Evolutionary conservation across 1,140 invertebrate species (phyloP), one percentile per base, ranked within the genome.

Genomic region (Dolichoris vasculosae): DNA sequence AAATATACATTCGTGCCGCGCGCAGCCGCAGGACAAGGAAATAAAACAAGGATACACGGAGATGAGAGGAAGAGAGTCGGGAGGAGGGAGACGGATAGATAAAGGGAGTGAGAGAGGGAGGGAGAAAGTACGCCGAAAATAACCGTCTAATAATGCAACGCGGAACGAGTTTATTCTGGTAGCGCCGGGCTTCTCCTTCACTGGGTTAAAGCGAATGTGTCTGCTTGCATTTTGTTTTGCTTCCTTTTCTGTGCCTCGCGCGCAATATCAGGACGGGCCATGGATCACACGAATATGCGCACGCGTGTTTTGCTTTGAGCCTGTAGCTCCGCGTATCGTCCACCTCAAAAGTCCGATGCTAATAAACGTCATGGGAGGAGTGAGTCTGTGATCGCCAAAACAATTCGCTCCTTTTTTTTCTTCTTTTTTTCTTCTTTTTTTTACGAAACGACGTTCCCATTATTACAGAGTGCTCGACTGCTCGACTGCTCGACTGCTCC

Each of bases 81-180:
- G 13, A n/a, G 11, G 9, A n/a, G 63, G 35, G 20, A 67, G 30
- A 67, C 1, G 11, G 63, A 67, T 30, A 13, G 63, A 67, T 1
- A 67, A 30, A 30, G 63, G 2, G 6, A 35, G 63, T 32, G 20
- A 43, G 23, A 40, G 43, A 46, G 73, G 40, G 43, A 55, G 86
- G 86, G 86, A 76, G 84, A 55, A 4, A 46, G n/a, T 82, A 86
- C 73, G 85, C 87, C 90, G 85, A 91, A 91, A 92, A 93, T 92
- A 92, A 89, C 89, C 89, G 87, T 90, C 91, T 92, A 92, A 93
- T 92, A 93, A 91, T 91, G 91, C 91, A 92, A 91, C 90, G 90
- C 91, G 90, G 91, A 92, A 93, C 91, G 89, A 91, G 91, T 91
- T 83, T 93, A 93, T 93, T 93, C 90, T 90, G 88, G 91, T 89